A percentile compares a stretch with the other conserved stretches of the same genome.
Evolutionary conservation across 2,113 vertebrate genomes (phyloP).

Genomic region (Maccullochella peelii): DNA sequence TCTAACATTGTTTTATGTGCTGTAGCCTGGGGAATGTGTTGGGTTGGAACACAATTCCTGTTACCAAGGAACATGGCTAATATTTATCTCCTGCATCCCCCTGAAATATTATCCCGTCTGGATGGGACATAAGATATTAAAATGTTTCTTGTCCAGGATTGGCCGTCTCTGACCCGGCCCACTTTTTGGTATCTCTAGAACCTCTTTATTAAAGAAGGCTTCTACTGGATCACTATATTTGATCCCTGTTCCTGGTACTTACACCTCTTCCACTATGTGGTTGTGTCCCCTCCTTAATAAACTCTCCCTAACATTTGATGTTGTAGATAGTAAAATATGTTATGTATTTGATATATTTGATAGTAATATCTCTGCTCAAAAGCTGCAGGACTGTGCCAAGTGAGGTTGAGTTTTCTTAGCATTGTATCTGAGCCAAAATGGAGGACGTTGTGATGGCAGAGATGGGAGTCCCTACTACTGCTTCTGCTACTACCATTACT

Average conservation of each 20-base stretch:
- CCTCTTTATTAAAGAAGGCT: slow-evolving; percentile 55
- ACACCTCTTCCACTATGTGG: slow-evolving; percentile 58
- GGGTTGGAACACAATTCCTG: slow-evolving; percentile 3
- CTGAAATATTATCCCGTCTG: slow-evolving; percentile 15
- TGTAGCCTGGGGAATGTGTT: neutral
- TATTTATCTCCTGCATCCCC: slow-evolving; percentile 10
- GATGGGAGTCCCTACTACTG: slow-evolving; percentile 75
- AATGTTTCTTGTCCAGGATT: slow-evolving; percentile 69
- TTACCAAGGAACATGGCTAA: slow-evolving; percentile 21
- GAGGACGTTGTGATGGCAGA: slow-evolving; percentile 78
- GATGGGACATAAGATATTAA: slow-evolving; percentile 14
- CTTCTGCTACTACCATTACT: slow-evolving; percentile 79
- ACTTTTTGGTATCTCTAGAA: slow-evolving; percentile 53
- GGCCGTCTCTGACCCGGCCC: slow-evolving; percentile 41
- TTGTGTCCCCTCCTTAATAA: slow-evolving; percentile 58
- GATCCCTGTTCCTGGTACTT: slow-evolving; percentile 48
- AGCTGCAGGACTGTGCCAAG: slow-evolving; percentile 76
- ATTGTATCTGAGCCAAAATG: slow-evolving; percentile 73
- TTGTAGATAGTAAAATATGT: slow-evolving; percentile 62
- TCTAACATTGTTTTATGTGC: slow-evolving; percentile 1
- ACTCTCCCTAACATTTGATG: slow-evolving; percentile 49
- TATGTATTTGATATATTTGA: slow-evolving; percentile 67
- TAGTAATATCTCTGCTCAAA: slow-evolving; percentile 78
- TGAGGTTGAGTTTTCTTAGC: slow-evolving; percentile 69
- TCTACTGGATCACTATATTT: slow-evolving; percentile 38